These are phyloP conservation scores for Eumacrocentrus americanus DNA, from an alignment of 2,888 invertebrate genomes.

Conservation along the genomic window DNA sequence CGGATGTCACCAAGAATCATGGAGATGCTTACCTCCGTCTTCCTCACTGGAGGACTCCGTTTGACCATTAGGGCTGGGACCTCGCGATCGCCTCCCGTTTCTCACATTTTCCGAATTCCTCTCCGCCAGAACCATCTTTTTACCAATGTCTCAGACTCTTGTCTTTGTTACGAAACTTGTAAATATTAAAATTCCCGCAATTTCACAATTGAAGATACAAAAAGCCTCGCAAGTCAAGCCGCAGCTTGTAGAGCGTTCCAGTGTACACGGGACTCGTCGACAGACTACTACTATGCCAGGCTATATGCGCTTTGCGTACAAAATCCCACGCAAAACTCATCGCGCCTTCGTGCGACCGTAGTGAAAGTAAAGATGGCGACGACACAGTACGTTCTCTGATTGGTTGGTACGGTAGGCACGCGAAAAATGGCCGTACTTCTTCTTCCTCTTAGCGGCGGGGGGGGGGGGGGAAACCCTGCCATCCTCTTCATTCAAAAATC, in stretches of 20 bases:
- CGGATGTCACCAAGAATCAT: neutral
- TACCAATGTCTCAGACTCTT: slow-evolving; percentile 12
- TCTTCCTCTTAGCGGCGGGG: neutral
- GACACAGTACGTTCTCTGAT: slow-evolving; percentile 27
- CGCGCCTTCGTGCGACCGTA: slow-evolving; percentile 52
- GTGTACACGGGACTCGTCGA: slow-evolving; percentile 32
- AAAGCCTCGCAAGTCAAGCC: slow-evolving; percentile 38
- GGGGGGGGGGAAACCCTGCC: too few relatives aligned
- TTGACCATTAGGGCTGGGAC: slow-evolving; percentile 89
- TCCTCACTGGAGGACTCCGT: slow-evolving; percentile 86
- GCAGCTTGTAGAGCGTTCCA: slow-evolving; percentile 45
- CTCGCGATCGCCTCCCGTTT: slow-evolving; percentile 87
- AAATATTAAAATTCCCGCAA: neutral
- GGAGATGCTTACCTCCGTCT: slow-evolving; percentile 73
- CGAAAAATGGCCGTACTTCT: slow-evolving; percentile 31
- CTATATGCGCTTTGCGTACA: slow-evolving; percentile 13
- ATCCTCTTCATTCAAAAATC: too few relatives aligned
- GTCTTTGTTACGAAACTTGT: neutral
- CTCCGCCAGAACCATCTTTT: slow-evolving; percentile 86
- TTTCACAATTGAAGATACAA: neutral
- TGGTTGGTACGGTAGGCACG: slow-evolving; percentile 33
- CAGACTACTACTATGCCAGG: slow-evolving; percentile 33
- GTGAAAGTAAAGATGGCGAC: slow-evolving; percentile 54
- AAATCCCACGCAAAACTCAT: neutral
- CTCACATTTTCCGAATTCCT: slow-evolving; percentile 82